Percentiles rank a stretch among this genome's conserved stretches.
phyloP scores from a whole-genome alignment of 2,888 invertebrate genomes.

The Aethes cnicana region DNA sequence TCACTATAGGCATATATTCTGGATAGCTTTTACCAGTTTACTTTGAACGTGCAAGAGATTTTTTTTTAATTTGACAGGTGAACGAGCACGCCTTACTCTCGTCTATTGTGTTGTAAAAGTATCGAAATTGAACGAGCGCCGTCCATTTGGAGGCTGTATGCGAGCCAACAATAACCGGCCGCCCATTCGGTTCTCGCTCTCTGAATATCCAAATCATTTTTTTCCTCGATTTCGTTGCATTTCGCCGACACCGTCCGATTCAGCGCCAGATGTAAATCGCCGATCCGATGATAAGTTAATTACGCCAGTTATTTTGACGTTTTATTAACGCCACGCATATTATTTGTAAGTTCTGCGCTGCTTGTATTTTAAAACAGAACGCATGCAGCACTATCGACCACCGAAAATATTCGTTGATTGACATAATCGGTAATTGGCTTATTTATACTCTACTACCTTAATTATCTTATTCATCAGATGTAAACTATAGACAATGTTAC shows the following conservation, averaged over 20 bases:
- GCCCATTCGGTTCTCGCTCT: conserved; percentile 63
- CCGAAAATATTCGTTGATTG: conserved; percentile 9
- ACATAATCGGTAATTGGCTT: too few relatives aligned
- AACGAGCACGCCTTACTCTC: conserved; percentile 75
- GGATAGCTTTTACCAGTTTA: conserved; percentile 47
- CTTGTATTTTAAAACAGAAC: conserved; percentile 7
- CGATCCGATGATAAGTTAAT: conserved; percentile 55
- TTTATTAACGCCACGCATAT: conserved; percentile 40
- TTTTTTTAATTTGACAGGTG: conserved; percentile 80
- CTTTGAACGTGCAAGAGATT: conserved; percentile 75
- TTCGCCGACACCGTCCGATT: conserved; percentile 47
- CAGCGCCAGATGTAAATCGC: conserved; percentile 38
- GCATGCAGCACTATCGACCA: conserved; percentile 10
- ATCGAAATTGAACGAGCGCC: conserved; percentile 77
- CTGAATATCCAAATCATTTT: conserved; percentile 74
- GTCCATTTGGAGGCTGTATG: conserved; percentile 73
- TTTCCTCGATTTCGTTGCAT: conserved; percentile 67
- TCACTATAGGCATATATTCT: conserved; percentile 33
- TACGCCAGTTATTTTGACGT: conserved; percentile 49
- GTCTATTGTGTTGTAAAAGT: conserved; percentile 79
- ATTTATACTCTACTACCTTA: too few relatives aligned
- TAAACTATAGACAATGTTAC: background rate
- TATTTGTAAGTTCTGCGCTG: conserved; percentile 25
- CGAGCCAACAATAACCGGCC: conserved; percentile 67
- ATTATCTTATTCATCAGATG: too few relatives aligned